Evolutionary conservation across 2,888 invertebrate species (phyloP).

Genomic region (Platycnemis pennipes): DNA sequence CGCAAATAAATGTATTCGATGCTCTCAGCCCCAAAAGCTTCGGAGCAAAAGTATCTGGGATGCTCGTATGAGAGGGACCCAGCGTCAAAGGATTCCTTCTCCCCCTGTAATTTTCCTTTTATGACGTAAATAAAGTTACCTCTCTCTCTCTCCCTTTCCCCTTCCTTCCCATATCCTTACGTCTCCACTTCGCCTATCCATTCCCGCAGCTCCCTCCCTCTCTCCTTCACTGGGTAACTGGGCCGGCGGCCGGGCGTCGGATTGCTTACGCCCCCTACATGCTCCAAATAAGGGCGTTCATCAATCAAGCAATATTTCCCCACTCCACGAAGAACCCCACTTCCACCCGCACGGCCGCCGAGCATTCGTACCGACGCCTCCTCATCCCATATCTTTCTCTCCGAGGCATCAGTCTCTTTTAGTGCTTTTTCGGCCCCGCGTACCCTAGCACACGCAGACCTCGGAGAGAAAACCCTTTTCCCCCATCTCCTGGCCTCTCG

Average conservation of each 20-base stretch:
- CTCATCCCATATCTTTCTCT: neutral
- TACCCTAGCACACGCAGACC: neutral
- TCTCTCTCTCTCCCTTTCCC: neutral
- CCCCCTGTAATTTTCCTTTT: neutral
- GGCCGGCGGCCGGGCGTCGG: neutral
- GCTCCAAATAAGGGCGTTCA: conserved; percentile 22
- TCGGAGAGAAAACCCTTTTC: neutral
- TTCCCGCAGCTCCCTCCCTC: neutral
- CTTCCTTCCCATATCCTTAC: neutral
- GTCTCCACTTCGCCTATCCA: neutral
- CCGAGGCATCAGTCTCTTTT: conserved; percentile 14
- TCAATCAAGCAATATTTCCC: conserved; percentile 31
- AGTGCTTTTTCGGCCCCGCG: neutral
- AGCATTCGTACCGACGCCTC: neutral
- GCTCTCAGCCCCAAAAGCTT: neutral
- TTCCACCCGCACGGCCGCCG: neutral
- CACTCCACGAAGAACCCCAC: neutral
- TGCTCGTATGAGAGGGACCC: neutral
- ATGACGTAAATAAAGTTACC: neutral
- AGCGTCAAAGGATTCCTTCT: neutral
- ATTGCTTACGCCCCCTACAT: neutral
- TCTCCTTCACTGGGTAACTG: conserved; percentile 7
- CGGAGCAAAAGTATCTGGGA: neutral
- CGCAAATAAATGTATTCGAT: neutral
- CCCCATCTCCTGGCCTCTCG: neutral